Base-by-base conservation (phyloP, 2,888 invertebrate species). In the Chymomyza amoena region DNA sequence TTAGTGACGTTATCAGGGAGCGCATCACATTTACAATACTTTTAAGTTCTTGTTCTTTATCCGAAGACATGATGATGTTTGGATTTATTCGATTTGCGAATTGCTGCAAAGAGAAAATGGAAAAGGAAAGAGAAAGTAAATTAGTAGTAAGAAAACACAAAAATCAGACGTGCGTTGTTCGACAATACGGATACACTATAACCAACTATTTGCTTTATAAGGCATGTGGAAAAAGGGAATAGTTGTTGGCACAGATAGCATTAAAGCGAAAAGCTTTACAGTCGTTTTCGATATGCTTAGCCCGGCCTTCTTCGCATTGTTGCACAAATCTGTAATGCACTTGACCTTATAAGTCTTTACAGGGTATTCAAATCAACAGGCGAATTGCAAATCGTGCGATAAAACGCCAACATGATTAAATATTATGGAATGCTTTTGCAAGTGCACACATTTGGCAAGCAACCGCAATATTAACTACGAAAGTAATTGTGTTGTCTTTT, bases 1-100 rank as follows among this genome's bases (percentile, higher is more conserved):
- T 91, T 20, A 83, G 81, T 18, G 91, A 90, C 62, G 87, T 89
- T 59, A 90, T 79, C 16, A 91, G 63, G 1, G 91, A 89, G 54
- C 91, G 90, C 59, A 91, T 83, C 59, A 90, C 86, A 32, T 83
- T 70, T 52, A 77, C 81, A 45, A 89, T 74, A 66, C 87, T 72
- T 56, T 83, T 86, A n/a, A n/a, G n/a, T 64, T 84, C 76, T 32
- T 89, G 80, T 16, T 83, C 66, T 18, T 59, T 67, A 1, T 80
- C 68, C 51, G 25, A 25, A 25, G 2, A 7, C 18, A 32, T 68
- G 10, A 81, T 79, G 5, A 10, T n/a, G 9, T n/a, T n/a, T n/a
- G 54, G 18, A 9, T 20, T 7, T 20, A 10, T n/a, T 18, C 18
- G 13, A 54, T 9, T 25, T 28, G 20, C 25, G 25, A 13, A 57